Evolutionary conservation across 2,797 vertebrate species (phyloP), one percentile per base, ranked within the genome.

Genomic region (Pelodytes ibericus): DNA sequence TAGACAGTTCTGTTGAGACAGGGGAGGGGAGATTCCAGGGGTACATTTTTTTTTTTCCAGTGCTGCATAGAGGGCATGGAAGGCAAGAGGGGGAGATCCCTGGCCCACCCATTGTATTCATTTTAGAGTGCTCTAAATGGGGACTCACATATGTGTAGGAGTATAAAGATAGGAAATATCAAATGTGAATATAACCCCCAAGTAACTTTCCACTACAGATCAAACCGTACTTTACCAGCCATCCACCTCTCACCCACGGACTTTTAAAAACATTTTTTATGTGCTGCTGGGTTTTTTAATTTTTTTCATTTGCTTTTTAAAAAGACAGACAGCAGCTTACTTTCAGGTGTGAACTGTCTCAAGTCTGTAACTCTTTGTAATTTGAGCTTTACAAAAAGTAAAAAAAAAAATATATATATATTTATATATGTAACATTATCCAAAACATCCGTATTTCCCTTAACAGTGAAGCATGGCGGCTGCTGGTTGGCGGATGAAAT

Each of bases 1-100:
- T 31, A 58, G 24, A 27, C 22, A 18, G 58, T 75, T 67, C 18
- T 65, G 63, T 60, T 74, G n/a, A 63, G 44, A 58, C 51, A 57
- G 25, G 44, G 61, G 60, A 66, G 51, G 75, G 75, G 75, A 64
- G 75, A 77, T 77, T 77, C 75, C 68, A 58, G 41, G 10, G 10
- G 25, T 47, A 72, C 26, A 53, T 27, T 61, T 25, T 16, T 33
- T 15, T 65, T 71, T 58, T 77, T 71, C 58, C 75, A 64, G 33
- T 57, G 62, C 59, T 59, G 22, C 44, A 77, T n/a, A n/a, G n/a
- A n/a, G n/a, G n/a, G n/a, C n/a, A n/a, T n/a, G n/a, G n/a, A n/a
- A n/a, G n/a, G n/a, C n/a, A n/a, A n/a, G n/a, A n/a, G n/a, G n/a
- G 75, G 75, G 75, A 63, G 68, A 71, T 72, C 75, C 75, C 75